These are phyloP conservation scores for Phyllotreta cruciferae DNA, from an alignment of 2,888 invertebrate genomes.

Conservation along the genomic window DNA sequence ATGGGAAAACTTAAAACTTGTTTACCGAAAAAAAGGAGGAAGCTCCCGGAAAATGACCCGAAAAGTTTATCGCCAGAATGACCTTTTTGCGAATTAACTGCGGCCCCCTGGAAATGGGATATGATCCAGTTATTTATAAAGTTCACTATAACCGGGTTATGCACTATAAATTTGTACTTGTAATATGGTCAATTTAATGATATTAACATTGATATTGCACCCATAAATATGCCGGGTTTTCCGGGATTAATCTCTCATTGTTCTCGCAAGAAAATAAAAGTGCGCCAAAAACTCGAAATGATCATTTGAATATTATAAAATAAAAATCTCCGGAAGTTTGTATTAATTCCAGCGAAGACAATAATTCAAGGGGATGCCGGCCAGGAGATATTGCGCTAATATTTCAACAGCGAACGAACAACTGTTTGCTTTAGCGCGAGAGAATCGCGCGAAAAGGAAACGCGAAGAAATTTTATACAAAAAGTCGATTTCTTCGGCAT, in stretches of 20 bases:
- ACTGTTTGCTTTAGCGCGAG: not conserved
- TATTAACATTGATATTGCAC: too few relatives aligned
- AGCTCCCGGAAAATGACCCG: conserved; percentile 17
- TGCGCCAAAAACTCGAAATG: conserved; percentile 23
- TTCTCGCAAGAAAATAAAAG: conserved; percentile 7
- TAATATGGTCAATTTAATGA: too few relatives aligned
- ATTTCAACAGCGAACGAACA: conserved; percentile 12
- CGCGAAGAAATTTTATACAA: too few relatives aligned
- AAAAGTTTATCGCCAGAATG: conserved; percentile 4
- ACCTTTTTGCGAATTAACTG: not conserved
- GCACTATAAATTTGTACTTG: not conserved
- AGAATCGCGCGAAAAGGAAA: too few relatives aligned
- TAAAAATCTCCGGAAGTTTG: conserved; percentile 25
- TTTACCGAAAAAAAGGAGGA: conserved; percentile 14
- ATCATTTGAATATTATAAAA: conserved; percentile 32
- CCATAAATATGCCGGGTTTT: conserved; percentile 16
- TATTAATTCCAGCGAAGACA: conserved; percentile 29
- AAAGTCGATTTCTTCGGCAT: too few relatives aligned
- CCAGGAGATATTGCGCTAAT: conserved; percentile 14
- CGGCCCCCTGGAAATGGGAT: not conserved
- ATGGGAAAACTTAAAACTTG: conserved; percentile 26
- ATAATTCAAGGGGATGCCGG: conserved; percentile 25
- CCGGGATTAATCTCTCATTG: conserved; percentile 21
- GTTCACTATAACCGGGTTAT: not conserved
- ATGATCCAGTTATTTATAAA: not conserved